Base-by-base conservation (phyloP, 1,140 invertebrate species). In the Drosophila erecta region DNA sequence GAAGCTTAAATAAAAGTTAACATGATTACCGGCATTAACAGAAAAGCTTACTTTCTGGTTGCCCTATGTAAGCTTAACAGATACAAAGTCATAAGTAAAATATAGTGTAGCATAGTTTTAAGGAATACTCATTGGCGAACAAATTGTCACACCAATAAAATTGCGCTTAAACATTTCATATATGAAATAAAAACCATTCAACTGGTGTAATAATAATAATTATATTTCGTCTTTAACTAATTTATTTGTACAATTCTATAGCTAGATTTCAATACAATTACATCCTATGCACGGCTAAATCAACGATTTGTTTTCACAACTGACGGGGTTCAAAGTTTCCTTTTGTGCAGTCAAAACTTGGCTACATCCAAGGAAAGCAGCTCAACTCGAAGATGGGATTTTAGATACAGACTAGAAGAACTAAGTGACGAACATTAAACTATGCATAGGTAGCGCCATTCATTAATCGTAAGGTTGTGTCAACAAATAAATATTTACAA, bases 341-440 rank as follows among this genome's bases (percentile, higher is more conserved):
- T 35, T 56, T 61, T 77, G 57, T 75, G 75, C 79, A 71, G 71
- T 73, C 60, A 80, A 83, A 47, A 73, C 47, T 38, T 24, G 51
- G 41, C 71, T 79, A 76, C 49, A 43, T 65, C 30, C 49, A 7
- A 33, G 41, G 51, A 10, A 72, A 44, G 64, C 54, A 76, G 61
- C 81, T 85, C 65, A 72, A 64, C 40, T 51, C 76, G 67, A 65
- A 89, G 44, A 74, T 71, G 54, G 66, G 76, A 70, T 89, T 76
- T 77, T 67, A 89, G 76, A 87, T 89, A 87, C 76, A 87, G 84
- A 89, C 84, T 89, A 89, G 84, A 89, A 90, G 84, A 84, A 84
- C 84, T 89, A 89, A 89, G 79, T 89, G 84, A 83, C 76, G 78
- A 89, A 79, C 79, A 84, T 79, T 78, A 71, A 87, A 79, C 83